These are phyloP conservation scores for Sebastes matsubarae DNA, from an alignment of 2,797 vertebrate genomes.

Conservation along the genomic window DNA sequence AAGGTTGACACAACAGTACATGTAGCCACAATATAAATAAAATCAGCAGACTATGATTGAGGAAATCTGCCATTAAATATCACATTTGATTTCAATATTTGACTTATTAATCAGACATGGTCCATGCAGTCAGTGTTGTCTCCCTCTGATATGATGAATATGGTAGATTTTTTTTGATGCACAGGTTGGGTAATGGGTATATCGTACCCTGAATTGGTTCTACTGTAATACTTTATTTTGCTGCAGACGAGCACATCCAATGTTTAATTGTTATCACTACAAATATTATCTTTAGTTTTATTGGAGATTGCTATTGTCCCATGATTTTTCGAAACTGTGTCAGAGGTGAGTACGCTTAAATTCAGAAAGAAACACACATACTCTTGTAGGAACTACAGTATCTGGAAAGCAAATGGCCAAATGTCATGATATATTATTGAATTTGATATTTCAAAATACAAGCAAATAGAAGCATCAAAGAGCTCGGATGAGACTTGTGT, in stretches of 20 bases:
- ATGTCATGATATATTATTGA: not conserved
- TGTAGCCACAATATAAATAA: not conserved
- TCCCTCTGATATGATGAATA: not conserved
- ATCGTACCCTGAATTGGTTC: not conserved
- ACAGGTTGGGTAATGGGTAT: not conserved
- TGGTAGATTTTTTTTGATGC: not conserved
- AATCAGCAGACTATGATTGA: not conserved
- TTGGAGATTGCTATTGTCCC: not conserved
- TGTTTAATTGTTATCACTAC: not conserved
- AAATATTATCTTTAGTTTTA: not conserved
- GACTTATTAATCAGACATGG: not conserved
- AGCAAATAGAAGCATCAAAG: not conserved
- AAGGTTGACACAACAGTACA: not conserved
- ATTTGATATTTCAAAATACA: not conserved
- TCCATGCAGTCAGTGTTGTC: not conserved
- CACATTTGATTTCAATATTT: not conserved
- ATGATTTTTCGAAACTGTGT: not conserved
- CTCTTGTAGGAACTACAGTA: not conserved
- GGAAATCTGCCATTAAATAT: not conserved
- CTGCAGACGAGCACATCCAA: not conserved
- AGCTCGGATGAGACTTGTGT: not conserved
- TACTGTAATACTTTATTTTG: not conserved
- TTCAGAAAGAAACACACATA: not conserved
- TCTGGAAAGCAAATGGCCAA: not conserved
- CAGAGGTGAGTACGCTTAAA: not conserved